Evolutionary conservation across 2,113 vertebrate species (phyloP), one percentile per base, ranked within the genome.

Genomic region (Hyperopisus bebe): DNA sequence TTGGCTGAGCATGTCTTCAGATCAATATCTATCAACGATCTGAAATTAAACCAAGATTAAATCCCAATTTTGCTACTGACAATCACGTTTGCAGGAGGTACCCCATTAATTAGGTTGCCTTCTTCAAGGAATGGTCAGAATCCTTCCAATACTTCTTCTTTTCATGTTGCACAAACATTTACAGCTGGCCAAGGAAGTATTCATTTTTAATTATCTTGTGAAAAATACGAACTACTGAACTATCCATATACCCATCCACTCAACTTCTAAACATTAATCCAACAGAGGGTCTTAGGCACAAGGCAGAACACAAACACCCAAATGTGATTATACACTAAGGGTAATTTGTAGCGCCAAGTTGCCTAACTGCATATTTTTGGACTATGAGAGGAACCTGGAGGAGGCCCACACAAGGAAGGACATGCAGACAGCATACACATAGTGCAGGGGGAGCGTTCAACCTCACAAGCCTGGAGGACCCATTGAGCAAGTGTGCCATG

Each of bases 1-100:
- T 95, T 93, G 93, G 92, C 94, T 94, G 93, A 93, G 94, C 94
- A 95, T 94, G 95, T 95, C 95, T 95, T 93, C 95, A 95, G 97
- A 98, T 98, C 97, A 96, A 98, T 98, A 97, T 91, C 96, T 94
- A 97, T 98, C 96, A 97, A 95, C 95, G 94, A 96, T 95, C 94
- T 95, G 93, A 97, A 98, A 98, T 97, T 96, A 97, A 96, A 97
- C 94, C 92, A 91, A 97, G 96, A 97, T 97, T 97, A 96, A 94
- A 92, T 93, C 92, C 91, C 31, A 89, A 93, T 93, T 94, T 92
- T 92, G 91, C 92, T 92, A 91, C 90, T 53, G 15, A 87, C 77
- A 91, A 90, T 91, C 91, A 93, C 88, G 91, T 93, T 91, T 90
- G 92, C 93, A 89, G 92, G 93, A 92, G 92, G 92, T 92, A 48